Evolutionary conservation across 2,113 vertebrate species (phyloP).

Genomic region (Peromyscus californicus): DNA sequence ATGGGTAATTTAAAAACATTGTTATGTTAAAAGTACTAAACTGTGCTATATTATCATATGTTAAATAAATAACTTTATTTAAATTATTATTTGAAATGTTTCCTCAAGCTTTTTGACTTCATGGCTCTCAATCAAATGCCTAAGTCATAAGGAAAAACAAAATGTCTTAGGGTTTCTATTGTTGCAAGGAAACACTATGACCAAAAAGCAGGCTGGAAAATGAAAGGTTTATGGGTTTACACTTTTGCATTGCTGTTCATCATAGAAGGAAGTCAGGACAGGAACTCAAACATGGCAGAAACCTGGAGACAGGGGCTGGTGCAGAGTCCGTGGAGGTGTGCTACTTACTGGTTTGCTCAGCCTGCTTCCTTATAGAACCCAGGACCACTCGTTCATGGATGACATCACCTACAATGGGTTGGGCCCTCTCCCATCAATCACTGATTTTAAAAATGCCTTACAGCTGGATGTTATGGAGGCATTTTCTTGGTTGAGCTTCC

Average conservation of each 20-base stretch:
- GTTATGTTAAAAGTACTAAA: background rate
- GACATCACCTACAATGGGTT: background rate
- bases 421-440: background rate
- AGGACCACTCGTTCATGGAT: background rate
- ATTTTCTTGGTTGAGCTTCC: background rate
- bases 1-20: background rate
- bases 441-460: background rate
- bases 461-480: background rate
- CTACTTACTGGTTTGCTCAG: background rate
- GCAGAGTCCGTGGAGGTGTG: background rate
- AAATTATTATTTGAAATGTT: background rate
- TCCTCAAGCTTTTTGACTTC: background rate
- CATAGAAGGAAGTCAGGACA: background rate
- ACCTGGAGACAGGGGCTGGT: background rate
- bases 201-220: background rate
- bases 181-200: background rate
- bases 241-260: background rate
- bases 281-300: background rate
- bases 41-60: background rate
- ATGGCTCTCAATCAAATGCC: background rate
- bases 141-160: background rate
- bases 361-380: background rate
- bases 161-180: background rate
- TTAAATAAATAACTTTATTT: slow-evolving; percentile 43
- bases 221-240: background rate